phyloP scores from a whole-genome alignment of 1,140 invertebrate genomes.

The Drosophila chauvacae region DNA sequence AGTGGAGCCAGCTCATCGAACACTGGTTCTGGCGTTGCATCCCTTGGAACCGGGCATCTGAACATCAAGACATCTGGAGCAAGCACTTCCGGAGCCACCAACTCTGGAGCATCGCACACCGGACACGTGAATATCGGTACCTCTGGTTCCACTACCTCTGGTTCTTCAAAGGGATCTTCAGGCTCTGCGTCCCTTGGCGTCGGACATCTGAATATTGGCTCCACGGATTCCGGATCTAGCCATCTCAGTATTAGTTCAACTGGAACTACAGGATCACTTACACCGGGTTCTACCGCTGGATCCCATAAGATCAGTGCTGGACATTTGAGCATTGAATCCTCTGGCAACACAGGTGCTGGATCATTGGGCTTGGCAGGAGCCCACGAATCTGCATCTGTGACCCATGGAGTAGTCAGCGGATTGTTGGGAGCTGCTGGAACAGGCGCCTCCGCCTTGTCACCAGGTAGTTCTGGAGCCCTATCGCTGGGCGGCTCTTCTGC shows the following conservation, averaged over 20 bases:
- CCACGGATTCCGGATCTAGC: neutral
- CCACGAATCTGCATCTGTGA: conserved; percentile 6
- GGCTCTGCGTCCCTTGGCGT: conserved; percentile 6
- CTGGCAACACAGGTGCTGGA: neutral
- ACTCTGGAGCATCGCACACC: neutral
- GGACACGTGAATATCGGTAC: conserved; percentile 9
- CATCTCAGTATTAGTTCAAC: conserved; percentile 5
- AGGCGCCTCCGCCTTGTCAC: neutral
- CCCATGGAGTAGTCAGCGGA: conserved; percentile 8
- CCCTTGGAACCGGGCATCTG: neutral
- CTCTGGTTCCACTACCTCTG: neutral
- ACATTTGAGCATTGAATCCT: conserved; percentile 11
- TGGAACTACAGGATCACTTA: neutral
- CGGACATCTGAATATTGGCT: conserved; percentile 6
- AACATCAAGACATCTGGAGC: conserved; percentile 2
- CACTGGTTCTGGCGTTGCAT: neutral
- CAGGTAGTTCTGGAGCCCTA: neutral
- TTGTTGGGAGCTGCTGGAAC: neutral
- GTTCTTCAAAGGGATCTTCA: conserved; percentile 13
- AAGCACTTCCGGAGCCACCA: neutral
- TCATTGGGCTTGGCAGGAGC: conserved; percentile 2
- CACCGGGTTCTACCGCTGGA: neutral
- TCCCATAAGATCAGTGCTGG: neutral
- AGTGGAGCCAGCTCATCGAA: conserved; percentile 4
- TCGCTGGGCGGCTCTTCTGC: conserved; percentile 6